Evolutionary conservation across 2,888 invertebrate species (phyloP).

Genomic region (Agonopterix arenella): DNA sequence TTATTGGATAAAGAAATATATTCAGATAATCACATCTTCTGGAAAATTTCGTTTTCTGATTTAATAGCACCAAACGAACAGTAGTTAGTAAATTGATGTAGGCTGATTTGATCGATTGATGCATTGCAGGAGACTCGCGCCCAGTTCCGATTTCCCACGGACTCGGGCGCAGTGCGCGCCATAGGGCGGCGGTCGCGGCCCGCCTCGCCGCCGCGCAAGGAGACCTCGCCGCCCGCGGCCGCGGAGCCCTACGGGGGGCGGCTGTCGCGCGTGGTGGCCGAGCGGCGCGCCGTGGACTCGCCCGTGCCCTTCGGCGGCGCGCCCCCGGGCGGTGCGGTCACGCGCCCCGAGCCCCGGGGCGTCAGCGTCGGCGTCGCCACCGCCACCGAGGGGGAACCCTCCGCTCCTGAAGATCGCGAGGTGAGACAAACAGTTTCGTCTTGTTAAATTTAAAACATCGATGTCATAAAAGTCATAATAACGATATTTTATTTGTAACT

Average conservation of each 20-base stretch:
- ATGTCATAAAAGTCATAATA: no score
- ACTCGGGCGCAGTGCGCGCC: conserved; percentile 82
- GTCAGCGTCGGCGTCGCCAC: conserved; percentile 20
- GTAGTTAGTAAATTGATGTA: no score
- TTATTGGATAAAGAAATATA: no score
- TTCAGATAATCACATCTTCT: no score
- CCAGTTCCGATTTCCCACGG: conserved; percentile 69
- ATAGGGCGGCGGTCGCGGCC: conserved; percentile 79
- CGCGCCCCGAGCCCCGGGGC: conserved; percentile 40
- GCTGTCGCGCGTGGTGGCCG: conserved; percentile 68
- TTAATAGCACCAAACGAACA: no score
- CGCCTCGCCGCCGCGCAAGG: conserved; percentile 82
- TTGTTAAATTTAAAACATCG: no score
- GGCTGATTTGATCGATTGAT: no score
- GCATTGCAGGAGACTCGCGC: conserved; percentile 53
- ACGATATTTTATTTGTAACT: no score
- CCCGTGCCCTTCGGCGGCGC: conserved; percentile 61
- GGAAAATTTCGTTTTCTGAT: no score
- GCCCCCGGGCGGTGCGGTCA: conserved; percentile 47
- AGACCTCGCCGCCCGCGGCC: conserved; percentile 64
- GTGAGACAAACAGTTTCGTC: conserved; percentile 11
- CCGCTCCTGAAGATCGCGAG: conserved; percentile 59
- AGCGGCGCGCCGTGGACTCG: conserved; percentile 62
- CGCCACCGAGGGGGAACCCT: conserved; percentile 21
- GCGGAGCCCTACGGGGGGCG: conserved; percentile 35